Percentiles rank a stretch among this genome's conserved stretches.
Evolutionary conservation across 2,888 invertebrate genomes (phyloP).

Genomic region (Melinaea menophilus): DNA sequence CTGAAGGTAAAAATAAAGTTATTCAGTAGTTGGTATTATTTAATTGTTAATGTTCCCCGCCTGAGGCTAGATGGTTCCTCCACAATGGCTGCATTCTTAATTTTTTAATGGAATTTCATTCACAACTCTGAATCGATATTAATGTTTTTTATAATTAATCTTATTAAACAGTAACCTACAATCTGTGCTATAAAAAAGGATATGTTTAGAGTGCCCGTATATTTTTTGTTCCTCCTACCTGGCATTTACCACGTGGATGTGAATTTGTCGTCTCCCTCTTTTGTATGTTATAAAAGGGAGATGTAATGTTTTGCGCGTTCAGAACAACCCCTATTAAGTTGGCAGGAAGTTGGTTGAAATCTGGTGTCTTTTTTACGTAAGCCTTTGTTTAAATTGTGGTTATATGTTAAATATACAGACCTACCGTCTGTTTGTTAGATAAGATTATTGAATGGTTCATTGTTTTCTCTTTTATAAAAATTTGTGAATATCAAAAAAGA

Average conservation of each 20-base stretch:
- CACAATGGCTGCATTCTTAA: slow-evolving; percentile 37
- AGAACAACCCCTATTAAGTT: slow-evolving; percentile 51
- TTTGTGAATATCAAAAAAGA: slow-evolving; percentile 40
- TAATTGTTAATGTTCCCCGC: slow-evolving; percentile 69
- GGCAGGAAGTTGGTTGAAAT: slow-evolving; percentile 73
- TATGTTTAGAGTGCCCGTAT: slow-evolving; percentile 71
- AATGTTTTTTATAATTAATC: slow-evolving; percentile 17
- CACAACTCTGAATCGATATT: slow-evolving; percentile 7
- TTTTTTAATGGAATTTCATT: slow-evolving; percentile 30
- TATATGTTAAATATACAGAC: slow-evolving; percentile 58
- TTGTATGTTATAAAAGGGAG: slow-evolving; percentile 42
- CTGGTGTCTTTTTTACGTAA: slow-evolving; percentile 70
- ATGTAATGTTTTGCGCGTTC: slow-evolving; percentile 55
- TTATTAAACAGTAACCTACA: slow-evolving; percentile 49
- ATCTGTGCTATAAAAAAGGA: slow-evolving; percentile 67
- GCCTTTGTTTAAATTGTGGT: slow-evolving; percentile 65
- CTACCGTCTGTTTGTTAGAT: slow-evolving; percentile 53
- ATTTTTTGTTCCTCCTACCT: slow-evolving; percentile 73
- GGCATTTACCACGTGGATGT: slow-evolving; percentile 64
- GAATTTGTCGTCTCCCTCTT: slow-evolving; percentile 51
- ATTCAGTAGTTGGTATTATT: slow-evolving; percentile 74
- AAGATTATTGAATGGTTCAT: slow-evolving; percentile 60
- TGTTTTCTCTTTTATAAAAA: slow-evolving; percentile 53
- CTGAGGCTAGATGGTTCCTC: slow-evolving; percentile 48
- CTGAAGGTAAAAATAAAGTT: slow-evolving; percentile 66